These are phyloP conservation scores for Triops longicaudatus DNA, from an alignment of 1,140 invertebrate genomes.

Conservation along the genomic window DNA sequence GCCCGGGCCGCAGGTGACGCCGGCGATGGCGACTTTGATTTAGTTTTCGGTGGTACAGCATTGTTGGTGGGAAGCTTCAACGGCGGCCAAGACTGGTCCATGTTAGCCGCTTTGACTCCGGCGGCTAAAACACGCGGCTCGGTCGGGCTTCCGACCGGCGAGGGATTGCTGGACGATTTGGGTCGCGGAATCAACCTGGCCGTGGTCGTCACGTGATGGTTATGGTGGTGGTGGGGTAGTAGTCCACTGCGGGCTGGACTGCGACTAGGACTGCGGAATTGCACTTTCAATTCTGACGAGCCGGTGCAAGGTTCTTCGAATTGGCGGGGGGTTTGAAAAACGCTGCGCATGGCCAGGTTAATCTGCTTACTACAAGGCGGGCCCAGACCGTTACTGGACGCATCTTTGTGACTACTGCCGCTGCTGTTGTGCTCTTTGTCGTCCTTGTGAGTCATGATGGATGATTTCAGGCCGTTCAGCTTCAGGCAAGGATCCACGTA, in stretches of 20 bases:
- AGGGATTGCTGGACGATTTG: slow-evolving; percentile 20
- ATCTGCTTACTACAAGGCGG: slow-evolving; percentile 16
- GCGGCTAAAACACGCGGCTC: not conserved
- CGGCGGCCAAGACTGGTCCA: slow-evolving; percentile 25
- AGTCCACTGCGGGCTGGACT: slow-evolving; percentile 21
- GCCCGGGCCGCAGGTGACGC: not conserved
- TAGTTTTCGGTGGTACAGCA: not conserved
- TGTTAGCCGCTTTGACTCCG: not conserved
- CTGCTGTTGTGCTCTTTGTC: not conserved
- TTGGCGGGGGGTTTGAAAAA: slow-evolving; percentile 26
- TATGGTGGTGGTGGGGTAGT: slow-evolving; percentile 3
- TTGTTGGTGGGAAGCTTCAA: not conserved
- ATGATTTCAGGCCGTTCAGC: not conserved
- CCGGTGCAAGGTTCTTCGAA: slow-evolving; percentile 17
- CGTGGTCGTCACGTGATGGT: not conserved
- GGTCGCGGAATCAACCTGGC: slow-evolving; percentile 15
- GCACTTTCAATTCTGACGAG: not conserved
- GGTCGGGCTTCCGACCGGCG: not conserved
- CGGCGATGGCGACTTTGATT: not conserved
- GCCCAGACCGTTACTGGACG: slow-evolving; percentile 11
- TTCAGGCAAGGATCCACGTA: not conserved
- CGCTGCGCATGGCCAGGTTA: slow-evolving; percentile 20
- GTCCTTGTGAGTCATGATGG: not conserved
- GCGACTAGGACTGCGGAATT: slow-evolving; percentile 23
- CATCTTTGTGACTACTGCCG: not conserved